A percentile compares a stretch with the other conserved stretches of the same genome.
Conservation (phyloP, 2,888 invertebrate genomes). For the Caenorhabditis auriculariae region DNA sequence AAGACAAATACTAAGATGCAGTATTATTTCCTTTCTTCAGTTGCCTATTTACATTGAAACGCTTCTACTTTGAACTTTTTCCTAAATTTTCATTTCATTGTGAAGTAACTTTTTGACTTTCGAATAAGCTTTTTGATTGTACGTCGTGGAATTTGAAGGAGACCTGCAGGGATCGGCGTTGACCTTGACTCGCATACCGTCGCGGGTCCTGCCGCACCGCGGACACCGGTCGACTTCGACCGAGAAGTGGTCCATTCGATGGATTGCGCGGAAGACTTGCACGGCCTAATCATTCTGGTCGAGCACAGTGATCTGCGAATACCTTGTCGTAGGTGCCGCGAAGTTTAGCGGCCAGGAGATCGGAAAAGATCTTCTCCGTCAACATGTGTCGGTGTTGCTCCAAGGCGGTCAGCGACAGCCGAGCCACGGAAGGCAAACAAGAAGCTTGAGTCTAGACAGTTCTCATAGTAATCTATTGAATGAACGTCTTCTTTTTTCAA, state of each 20-base stretch:
- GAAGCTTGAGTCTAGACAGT: constrained; percentile 32
- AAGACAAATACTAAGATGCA: no score
- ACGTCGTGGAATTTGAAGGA: neutral
- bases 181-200: constrained; percentile 52
- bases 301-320: neutral
- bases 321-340: constrained; percentile 58
- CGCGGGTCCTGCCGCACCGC: constrained; percentile 51
- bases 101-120: neutral
- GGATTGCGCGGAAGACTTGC: constrained; percentile 58
- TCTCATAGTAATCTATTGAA: no score
- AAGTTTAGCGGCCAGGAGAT: constrained; percentile 59
- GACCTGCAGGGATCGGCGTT: constrained; percentile 58
- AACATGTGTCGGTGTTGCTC: constrained; percentile 61
- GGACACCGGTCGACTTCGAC: constrained; percentile 58
- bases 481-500: constrained; percentile 8
- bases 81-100: neutral
- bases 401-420: constrained; percentile 52
- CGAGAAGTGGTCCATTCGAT: constrained; percentile 59
- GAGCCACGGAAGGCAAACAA: constrained; percentile 51
- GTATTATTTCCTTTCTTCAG: no score
- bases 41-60: no score
- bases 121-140: neutral
- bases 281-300: constrained; percentile 38
- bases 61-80: neutral
- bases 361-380: constrained; percentile 53